Evolutionary conservation across 2,888 invertebrate genomes (phyloP), one percentile per base, ranked within the genome.

Genomic region (Prosopocoilus inquinatus): DNA sequence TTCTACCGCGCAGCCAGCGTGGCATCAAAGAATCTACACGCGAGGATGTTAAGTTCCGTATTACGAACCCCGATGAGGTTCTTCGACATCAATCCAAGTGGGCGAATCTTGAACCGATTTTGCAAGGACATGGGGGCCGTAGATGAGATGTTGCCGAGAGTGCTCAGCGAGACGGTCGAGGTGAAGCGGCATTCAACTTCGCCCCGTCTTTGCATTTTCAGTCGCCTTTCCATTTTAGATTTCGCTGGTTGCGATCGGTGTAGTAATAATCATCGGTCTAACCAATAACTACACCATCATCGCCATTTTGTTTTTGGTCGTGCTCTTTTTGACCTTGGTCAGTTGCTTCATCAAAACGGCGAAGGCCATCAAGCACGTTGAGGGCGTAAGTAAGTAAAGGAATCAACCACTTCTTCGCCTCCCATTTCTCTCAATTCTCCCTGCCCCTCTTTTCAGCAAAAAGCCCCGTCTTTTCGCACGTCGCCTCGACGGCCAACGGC

Each of bases 391-490:
- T 81, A 71, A 74, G 74, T 67, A 32, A n/a, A n/a, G n/a, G n/a
- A n/a, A n/a, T n/a, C n/a, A n/a, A n/a, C n/a, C n/a, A n/a, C n/a
- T n/a, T n/a, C 8, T 9, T 33, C 47, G 28, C 3, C 12, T 36
- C n/a, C 20, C 9, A 32, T 36, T 44, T n/a, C 11, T 50, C 38
- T 34, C 20, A 15, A 9, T 44, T 9, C 13, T 46, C 44, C 5
- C 33, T 2, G 5, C 9, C n/a, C n/a, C n/a, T n/a, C 16, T 52
- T 64, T 64, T 72, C 80, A 79, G 90, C 88, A 50, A 84, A 91
- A 58, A 93, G 93, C 78, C 95, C 96, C 0, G 89, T 96, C 0
- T 94, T 94, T 74, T 90, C 92, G 0, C 93, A 94, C 73, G 82
- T 95, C 66, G 89, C 88, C 35, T 87, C 93, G 0, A 87, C 91